Conservation (phyloP, 2,113 vertebrate genomes). For the Sula dactylatra region DNA sequence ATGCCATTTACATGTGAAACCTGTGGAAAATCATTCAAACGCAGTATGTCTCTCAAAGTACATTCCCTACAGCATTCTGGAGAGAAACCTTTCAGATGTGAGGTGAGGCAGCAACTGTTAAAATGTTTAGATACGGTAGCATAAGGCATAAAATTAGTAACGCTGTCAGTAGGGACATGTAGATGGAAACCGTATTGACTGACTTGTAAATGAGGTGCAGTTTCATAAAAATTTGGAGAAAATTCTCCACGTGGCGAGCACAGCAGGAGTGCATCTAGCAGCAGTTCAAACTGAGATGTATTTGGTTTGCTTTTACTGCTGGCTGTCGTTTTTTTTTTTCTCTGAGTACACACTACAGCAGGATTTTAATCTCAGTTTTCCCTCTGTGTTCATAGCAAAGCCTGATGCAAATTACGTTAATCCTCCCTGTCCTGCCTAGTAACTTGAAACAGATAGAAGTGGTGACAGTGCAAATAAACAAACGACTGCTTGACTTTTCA, state of each 20-base stretch:
- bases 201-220: not conserved
- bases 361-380: not conserved
- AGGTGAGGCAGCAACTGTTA: conserved; percentile 76
- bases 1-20: conserved; percentile 99
- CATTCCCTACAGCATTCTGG: conserved; percentile 97
- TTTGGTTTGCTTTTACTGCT: not conserved
- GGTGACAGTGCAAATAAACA: not conserved
- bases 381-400: not conserved
- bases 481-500: not conserved
- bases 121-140: not conserved
- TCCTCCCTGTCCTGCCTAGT: not conserved
- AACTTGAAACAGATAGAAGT: not conserved
- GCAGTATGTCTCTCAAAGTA: conserved; percentile 99
- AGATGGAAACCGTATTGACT: not conserved
- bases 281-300: not conserved
- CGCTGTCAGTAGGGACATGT: not conserved
- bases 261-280: not conserved
- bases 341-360: not conserved
- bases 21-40: conserved; percentile 97
- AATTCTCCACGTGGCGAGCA: not conserved
- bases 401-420: not conserved
- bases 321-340: not conserved
- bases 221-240: not conserved
- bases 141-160: not conserved
- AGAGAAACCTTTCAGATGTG: conserved; percentile 96